Percentiles rank a stretch among this genome's conserved stretches.
phyloP scores from a whole-genome alignment of 2,113 vertebrate genomes.

The Fregetta grallaria region DNA sequence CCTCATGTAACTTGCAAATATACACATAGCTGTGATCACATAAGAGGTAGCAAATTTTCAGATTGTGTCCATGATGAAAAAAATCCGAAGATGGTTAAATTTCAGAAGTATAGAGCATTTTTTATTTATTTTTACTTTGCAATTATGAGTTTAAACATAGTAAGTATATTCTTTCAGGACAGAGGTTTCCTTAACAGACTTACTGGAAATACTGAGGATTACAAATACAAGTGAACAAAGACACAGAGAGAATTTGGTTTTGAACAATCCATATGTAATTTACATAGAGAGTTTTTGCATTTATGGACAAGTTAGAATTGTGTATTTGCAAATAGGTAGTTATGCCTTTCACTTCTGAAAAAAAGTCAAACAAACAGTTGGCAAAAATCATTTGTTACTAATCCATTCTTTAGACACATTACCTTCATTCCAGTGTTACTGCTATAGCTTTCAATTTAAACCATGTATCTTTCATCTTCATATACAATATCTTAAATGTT shows the following conservation, averaged over 20 bases:
- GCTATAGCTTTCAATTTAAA: background rate
- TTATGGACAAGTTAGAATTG: background rate
- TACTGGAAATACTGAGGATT: background rate
- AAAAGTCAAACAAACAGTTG: background rate
- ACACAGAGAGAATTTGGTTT: background rate
- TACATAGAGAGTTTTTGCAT: background rate
- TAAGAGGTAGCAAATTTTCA: background rate
- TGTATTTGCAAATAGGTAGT: background rate
- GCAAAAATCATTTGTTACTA: background rate
- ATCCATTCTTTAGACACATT: background rate
- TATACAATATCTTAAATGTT: background rate
- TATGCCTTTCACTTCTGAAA: background rate
- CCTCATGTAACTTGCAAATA: background rate
- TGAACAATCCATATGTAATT: background rate
- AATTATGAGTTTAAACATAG: background rate
- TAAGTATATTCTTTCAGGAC: background rate
- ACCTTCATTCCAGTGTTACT: background rate
- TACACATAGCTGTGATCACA: background rate
- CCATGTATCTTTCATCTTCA: background rate
- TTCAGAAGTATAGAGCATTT: background rate
- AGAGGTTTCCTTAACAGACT: background rate
- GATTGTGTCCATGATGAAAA: background rate
- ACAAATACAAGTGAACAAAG: background rate
- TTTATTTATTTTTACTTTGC: background rate
- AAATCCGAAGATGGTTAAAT: background rate